phyloP scores from a whole-genome alignment of 1,140 invertebrate genomes.

The Scaptomyza pallida region DNA sequence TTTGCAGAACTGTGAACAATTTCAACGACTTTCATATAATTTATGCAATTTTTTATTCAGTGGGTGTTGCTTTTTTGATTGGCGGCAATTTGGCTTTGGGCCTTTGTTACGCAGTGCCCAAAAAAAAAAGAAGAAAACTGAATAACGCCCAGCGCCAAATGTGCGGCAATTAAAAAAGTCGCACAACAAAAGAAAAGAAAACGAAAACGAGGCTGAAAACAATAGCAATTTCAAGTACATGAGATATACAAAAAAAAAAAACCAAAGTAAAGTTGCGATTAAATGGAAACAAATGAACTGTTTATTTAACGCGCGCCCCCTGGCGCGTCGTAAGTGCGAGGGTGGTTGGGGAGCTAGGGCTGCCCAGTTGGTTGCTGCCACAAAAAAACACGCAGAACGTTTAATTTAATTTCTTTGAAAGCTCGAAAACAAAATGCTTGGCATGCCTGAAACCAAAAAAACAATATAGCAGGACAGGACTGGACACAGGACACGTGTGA shows the following conservation, averaged over 20 bases:
- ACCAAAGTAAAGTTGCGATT: constrained; percentile 67
- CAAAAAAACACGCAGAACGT: constrained; percentile 80
- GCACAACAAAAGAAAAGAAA: constrained; percentile 38
- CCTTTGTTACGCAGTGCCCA: constrained; percentile 28
- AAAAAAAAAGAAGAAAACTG: constrained; percentile 24
- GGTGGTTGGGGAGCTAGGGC: neutral
- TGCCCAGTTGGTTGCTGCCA: neutral
- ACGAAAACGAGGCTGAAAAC: constrained; percentile 22
- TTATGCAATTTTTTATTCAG: constrained; percentile 82
- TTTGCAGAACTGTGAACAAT: constrained; percentile 22
- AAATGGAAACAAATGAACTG: constrained; percentile 83
- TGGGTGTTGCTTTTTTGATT: constrained; percentile 78
- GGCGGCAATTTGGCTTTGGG: constrained; percentile 70
- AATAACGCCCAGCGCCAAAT: constrained; percentile 60
- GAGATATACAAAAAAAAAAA: constrained; percentile 34
- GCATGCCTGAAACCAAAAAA: constrained; percentile 54
- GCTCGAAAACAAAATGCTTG: constrained; percentile 76
- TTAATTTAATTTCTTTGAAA: constrained; percentile 83
- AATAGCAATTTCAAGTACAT: constrained; percentile 33
- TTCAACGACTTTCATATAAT: constrained; percentile 56
- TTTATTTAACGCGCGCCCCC: constrained; percentile 75
- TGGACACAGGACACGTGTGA: constrained; percentile 70
- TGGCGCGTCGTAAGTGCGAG: constrained; percentile 14
- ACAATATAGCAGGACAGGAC: constrained; percentile 9
- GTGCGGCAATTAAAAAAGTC: constrained; percentile 73